These are phyloP conservation scores for Dipodomys stephensi DNA, from an alignment of 2,113 vertebrate genomes.

Conservation along the genomic window DNA sequence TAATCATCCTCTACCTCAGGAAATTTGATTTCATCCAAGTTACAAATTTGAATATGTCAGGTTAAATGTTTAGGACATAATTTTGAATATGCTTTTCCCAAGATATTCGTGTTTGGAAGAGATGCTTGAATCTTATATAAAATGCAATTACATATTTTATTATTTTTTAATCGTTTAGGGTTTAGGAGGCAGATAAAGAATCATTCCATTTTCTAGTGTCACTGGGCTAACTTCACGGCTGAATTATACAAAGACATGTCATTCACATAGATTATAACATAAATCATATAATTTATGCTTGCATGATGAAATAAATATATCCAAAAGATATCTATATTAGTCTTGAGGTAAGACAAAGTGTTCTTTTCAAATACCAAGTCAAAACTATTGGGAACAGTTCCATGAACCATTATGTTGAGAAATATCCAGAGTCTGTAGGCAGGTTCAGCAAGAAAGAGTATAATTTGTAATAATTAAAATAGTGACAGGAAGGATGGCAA, in stretches of 20 bases:
- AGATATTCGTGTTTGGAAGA: constrained; percentile 5
- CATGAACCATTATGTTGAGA: neutral
- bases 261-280: neutral
- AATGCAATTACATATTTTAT: constrained; percentile 4
- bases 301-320: neutral
- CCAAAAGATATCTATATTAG: neutral
- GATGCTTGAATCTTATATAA: constrained; percentile 30
- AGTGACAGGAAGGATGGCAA: neutral
- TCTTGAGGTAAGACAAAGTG: neutral
- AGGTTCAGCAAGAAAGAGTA: neutral
- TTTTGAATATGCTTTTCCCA: constrained; percentile 14
- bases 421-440: neutral
- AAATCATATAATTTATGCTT: neutral
- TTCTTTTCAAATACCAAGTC: neutral
- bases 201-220: constrained; percentile 13
- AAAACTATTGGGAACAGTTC: neutral
- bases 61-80: constrained; percentile 11
- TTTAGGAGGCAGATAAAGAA: neutral
- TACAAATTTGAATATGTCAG: neutral
- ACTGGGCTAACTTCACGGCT: neutral
- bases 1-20: constrained; percentile 1
- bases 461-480: neutral
- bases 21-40: constrained; percentile 36
- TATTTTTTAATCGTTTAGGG: neutral
- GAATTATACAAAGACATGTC: neutral